Evolutionary conservation across 2,888 invertebrate species (phyloP).

Genomic region (Endomychus coccineus): DNA sequence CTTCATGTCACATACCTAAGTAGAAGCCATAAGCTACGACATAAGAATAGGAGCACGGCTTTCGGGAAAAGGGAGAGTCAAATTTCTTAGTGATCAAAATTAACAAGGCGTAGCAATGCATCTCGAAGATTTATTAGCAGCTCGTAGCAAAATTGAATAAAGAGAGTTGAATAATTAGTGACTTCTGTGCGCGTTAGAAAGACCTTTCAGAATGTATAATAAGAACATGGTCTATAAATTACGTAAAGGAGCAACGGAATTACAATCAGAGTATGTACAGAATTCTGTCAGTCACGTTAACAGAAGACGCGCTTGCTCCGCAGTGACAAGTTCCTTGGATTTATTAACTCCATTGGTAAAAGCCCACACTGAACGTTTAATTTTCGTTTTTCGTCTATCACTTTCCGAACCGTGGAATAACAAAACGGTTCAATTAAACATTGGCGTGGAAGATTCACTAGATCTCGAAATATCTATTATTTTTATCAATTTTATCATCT

Average conservation of each 20-base stretch:
- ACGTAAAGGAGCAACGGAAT: conserved; percentile 33
- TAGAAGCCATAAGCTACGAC: too few species aligned
- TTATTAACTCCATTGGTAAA: conserved; percentile 24
- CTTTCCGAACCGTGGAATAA: too few species aligned
- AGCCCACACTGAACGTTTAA: conserved; percentile 24
- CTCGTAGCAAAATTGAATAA: conserved; percentile 37
- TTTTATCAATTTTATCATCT: too few species aligned
- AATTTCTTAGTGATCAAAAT: too few species aligned
- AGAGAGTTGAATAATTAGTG: conserved; percentile 36
- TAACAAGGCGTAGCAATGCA: too few species aligned
- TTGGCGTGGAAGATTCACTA: too few species aligned
- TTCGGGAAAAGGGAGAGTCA: too few species aligned
- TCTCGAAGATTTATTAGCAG: too few species aligned
- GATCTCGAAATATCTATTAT: too few species aligned
- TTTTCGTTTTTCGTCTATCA: conserved; percentile 18
- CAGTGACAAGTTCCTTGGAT: conserved; percentile 20
- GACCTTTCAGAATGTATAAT: conserved; percentile 35
- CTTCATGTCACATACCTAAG: too few species aligned
- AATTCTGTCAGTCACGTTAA: conserved; percentile 32
- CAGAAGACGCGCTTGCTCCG: conserved; percentile 13
- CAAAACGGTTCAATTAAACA: too few species aligned
- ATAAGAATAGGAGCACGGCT: too few species aligned
- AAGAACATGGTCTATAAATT: conserved; percentile 38
- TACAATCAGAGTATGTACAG: conserved; percentile 34
- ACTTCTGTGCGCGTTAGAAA: conserved; percentile 29